Evolutionary conservation across 2,888 invertebrate genomes (phyloP).

Genomic region (Stenchaetothrips biformis): DNA sequence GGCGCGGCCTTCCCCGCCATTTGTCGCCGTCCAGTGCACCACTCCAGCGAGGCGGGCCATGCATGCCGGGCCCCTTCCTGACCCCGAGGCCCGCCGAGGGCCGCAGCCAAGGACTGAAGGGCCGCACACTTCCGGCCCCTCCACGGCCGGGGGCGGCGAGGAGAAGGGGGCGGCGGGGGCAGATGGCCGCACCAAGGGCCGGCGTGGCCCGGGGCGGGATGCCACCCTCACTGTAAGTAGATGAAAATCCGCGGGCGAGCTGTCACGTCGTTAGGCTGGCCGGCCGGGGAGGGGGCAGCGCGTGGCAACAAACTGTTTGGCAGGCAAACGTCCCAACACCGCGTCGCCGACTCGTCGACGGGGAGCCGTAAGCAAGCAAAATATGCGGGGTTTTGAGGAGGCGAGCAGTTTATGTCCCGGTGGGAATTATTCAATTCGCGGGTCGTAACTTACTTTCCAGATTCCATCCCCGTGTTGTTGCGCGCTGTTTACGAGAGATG

Average conservation of each 20-base stretch:
- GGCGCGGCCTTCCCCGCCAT: background rate
- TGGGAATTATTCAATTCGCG: too few relatives aligned
- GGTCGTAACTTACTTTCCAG: too few relatives aligned
- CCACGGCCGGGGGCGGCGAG: background rate
- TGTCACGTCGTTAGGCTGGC: background rate
- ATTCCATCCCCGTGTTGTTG: too few relatives aligned
- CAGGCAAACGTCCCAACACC: too few relatives aligned
- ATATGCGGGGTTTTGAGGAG: too few relatives aligned
- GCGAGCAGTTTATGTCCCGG: too few relatives aligned
- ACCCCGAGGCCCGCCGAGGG: too few relatives aligned
- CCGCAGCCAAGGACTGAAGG: background rate
- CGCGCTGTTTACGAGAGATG: too few relatives aligned
- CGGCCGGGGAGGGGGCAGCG: background rate
- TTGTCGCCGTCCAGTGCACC: slow-evolving; percentile 2
- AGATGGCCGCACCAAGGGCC: background rate
- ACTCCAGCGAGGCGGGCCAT: background rate
- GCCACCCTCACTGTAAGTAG: background rate
- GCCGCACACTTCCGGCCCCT: background rate
- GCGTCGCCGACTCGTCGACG: too few relatives aligned
- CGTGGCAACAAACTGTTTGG: too few relatives aligned
- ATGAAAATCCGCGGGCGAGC: slow-evolving; percentile 1
- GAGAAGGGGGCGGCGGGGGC: background rate
- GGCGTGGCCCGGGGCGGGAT: too few relatives aligned
- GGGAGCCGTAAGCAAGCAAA: too few relatives aligned
- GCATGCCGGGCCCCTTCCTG: background rate